Evolutionary conservation across 2,113 vertebrate species (phyloP), one percentile per base, ranked within the genome.

Genomic region (Lathamus discolor): DNA sequence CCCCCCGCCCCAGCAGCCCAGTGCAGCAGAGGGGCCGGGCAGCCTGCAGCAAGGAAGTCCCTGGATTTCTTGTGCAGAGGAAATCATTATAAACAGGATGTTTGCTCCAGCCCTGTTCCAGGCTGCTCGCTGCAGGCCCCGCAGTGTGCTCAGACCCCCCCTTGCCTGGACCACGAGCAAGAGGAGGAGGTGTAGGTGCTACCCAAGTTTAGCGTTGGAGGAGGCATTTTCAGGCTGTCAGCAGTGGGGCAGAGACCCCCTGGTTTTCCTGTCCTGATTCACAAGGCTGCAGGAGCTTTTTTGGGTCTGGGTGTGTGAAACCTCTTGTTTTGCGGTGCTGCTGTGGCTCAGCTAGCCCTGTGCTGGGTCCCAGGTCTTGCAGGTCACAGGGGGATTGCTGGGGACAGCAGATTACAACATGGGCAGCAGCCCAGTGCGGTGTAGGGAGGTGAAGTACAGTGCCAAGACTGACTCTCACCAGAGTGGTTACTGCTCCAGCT

Each of bases 391-490:
- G 54, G 25, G 20, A 4, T 57, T n/a, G 41, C 51, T 31, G 63
- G 10, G 18, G 31, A 6, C 0, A 6, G 31, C 39, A 0, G 2
- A 29, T 41, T 17, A 8, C 24, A 4, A 52, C 0, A 1, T 24
- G 27, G 33, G 67, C 48, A 57, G 43, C n/a, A 24, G 39, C 25
- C 27, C 3, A 0, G 46, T 15, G 28, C 10, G 0, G 37, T 3
- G 1, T 1, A 17, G 48, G 14, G 69, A 62, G 41, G 39, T 4
- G 25, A 48, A 41, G 2, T 4, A 37, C 37, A 28, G 24, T 8
- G 0, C 24, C 4, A 6, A 67, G 57, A 12, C 5, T 44, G 41
- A n/a, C 44, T 23, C 39, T 82, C 35, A 24, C 28, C 54, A 4
- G 13, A 28, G 37, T 1, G 1, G 51, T 22, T 49, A 17, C 41